These are phyloP conservation scores for Sparidentex hasta DNA, from an alignment of 2,797 vertebrate species.

Conservation along the genomic window DNA sequence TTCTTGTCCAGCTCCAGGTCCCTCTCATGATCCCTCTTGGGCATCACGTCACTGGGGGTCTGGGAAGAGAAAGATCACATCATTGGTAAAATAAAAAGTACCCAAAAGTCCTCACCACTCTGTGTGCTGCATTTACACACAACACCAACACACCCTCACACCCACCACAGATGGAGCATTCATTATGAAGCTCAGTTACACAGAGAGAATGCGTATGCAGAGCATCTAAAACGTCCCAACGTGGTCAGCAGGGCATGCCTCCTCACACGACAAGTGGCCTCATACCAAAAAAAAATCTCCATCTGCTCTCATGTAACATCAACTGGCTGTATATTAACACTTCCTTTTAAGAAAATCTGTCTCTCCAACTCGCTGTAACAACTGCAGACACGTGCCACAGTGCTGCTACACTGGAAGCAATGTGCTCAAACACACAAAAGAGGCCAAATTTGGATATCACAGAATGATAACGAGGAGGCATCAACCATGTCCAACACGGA, in stretches of 20 bases:
- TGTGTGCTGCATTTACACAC: constrained; percentile 28
- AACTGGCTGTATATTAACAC: constrained; percentile 2
- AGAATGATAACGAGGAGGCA: constrained; percentile 12
- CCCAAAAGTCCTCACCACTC: neutral
- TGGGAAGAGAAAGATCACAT: constrained; percentile 36
- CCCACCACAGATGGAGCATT: constrained; percentile 73
- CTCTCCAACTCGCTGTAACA: neutral
- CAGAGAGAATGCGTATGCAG: constrained; percentile 66
- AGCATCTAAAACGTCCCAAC: constrained; percentile 69
- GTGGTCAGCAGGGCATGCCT: constrained; percentile 59
- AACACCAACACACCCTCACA: constrained; percentile 35
- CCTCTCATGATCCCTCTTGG: constrained; percentile 91
- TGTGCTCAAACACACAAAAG: neutral
- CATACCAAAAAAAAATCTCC: constrained; percentile 21
- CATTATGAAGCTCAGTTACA: constrained; percentile 81
- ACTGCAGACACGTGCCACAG: neutral
- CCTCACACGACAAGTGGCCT: constrained; percentile 51
- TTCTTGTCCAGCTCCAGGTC: constrained; percentile 95
- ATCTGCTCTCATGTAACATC: constrained; percentile 28
- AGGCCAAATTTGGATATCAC: constrained; percentile 9
- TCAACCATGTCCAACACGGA: constrained; percentile 31
- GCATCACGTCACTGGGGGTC: constrained; percentile 81
- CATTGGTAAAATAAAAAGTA: neutral
- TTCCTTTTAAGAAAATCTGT: constrained; percentile 3
- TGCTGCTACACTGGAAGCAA: constrained; percentile 2